Evolutionary conservation across 2,113 vertebrate genomes (phyloP).

Genomic region (pig (Sus scrofa)): T2T-Sscrofa CM000824.6:57700001-57700500

Average conservation of each 20-base stretch:
- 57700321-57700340: background rate
- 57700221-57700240: slow-evolving; percentile 75
- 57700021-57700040: background rate
- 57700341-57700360: background rate
- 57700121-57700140: slow-evolving; percentile 94
- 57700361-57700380: background rate
- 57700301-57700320: background rate
- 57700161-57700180: slow-evolving; percentile 97
- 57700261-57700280: background rate
- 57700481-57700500: background rate
- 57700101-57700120: slow-evolving; percentile 96
- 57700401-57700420: background rate
- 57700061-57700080: slow-evolving; percentile 82
- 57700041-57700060: background rate
- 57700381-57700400: background rate
- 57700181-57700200: slow-evolving; percentile 96
- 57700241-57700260: background rate
- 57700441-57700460: background rate
- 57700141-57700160: slow-evolving; percentile 94
- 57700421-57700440: background rate
- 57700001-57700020: background rate
- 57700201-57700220: slow-evolving; percentile 99
- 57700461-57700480: background rate
- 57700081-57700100: slow-evolving; percentile 96
- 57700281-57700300: background rate